Conservation (phyloP, 64 coral and sea anemone species). For the Trachythela sp. region DNA sequence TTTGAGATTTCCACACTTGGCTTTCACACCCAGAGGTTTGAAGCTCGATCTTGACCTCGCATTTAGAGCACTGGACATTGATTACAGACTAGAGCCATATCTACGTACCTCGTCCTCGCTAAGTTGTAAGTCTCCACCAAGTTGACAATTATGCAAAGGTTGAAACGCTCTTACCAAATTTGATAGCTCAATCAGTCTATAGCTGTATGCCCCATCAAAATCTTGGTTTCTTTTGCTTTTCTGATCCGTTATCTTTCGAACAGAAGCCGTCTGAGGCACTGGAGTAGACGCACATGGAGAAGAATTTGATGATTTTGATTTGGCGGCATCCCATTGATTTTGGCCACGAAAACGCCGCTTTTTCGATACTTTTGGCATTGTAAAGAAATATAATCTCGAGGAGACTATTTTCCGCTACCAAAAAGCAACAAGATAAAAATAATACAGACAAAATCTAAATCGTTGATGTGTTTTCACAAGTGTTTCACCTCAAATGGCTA, state of each 20-base stretch:
- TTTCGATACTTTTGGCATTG: background rate
- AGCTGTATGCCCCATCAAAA: constrained; percentile 7
- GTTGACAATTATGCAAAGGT: background rate
- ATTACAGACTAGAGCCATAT: background rate
- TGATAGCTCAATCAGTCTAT: background rate
- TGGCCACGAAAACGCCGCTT: background rate
- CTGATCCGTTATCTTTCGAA: background rate
- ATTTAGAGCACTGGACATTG: background rate
- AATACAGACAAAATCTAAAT: background rate
- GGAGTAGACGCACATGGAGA: background rate
- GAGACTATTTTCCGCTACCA: background rate
- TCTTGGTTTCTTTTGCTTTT: background rate
- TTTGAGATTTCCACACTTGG: background rate
- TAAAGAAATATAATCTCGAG: background rate
- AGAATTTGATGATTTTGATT: background rate
- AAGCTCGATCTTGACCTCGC: background rate
- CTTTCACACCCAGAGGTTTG: background rate
- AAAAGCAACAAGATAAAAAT: background rate
- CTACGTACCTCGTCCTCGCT: background rate
- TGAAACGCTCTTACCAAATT: background rate
- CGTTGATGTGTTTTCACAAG: background rate
- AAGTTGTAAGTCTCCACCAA: background rate
- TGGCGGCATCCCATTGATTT: background rate
- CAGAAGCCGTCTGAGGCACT: background rate
- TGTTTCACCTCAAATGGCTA: background rate